phyloP scores from a whole-genome alignment of 2,797 vertebrate species.

The Phataginus tricuspis region DNA sequence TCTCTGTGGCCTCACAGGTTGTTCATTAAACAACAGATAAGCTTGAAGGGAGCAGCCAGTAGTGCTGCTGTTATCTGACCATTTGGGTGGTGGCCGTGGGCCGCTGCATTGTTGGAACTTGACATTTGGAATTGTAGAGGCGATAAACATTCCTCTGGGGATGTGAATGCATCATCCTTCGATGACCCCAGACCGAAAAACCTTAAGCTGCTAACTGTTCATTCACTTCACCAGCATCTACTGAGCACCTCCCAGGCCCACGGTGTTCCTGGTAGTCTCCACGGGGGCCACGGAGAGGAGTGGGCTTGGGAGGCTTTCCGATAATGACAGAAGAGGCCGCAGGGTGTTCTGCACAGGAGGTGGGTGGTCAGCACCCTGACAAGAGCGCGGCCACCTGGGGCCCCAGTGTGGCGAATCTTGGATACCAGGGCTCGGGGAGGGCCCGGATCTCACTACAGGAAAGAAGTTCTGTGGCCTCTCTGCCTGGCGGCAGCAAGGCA shows the following conservation, averaged over 20 bases:
- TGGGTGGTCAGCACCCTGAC: neutral
- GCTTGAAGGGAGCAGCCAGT: constrained; percentile 1
- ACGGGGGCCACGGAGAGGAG: neutral
- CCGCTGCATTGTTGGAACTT: constrained; percentile 15
- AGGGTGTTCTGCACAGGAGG: neutral
- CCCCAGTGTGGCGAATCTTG: neutral
- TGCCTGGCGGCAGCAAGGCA: neutral
- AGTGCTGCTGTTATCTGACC: constrained; percentile 68
- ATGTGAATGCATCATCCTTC: neutral
- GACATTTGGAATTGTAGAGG: constrained; percentile 54
- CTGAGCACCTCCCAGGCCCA: neutral
- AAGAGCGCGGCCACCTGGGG: neutral
- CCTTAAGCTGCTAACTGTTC: neutral
- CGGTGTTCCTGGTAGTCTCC: neutral
- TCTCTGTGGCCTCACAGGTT: constrained; percentile 58
- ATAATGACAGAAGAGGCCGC: neutral
- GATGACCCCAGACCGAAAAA: neutral
- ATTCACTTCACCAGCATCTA: neutral
- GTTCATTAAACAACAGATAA: constrained; percentile 79
- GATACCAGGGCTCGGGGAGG: neutral
- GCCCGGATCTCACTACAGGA: neutral
- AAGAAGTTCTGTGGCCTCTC: neutral
- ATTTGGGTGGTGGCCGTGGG: constrained; percentile 64
- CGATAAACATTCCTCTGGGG: constrained; percentile 21
- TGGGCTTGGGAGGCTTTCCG: neutral